Base-by-base conservation (phyloP, 2,113 vertebrate genomes). In the Oncorhynchus mykiss region DNA sequence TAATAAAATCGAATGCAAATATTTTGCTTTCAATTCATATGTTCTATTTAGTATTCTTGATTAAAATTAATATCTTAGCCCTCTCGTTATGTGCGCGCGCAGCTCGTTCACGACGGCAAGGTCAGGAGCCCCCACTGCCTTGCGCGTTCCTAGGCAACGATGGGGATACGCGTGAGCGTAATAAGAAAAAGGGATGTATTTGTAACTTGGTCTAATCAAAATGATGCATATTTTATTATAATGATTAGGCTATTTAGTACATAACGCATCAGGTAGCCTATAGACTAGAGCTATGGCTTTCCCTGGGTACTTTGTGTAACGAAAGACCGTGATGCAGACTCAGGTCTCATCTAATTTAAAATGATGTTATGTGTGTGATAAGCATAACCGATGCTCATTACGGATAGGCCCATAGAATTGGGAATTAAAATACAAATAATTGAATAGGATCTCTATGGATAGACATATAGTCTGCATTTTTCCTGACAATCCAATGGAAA, bases 21-120 rank as follows among this genome's bases (percentile, higher is more conserved):
- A 49, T 79, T n/a, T 29, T 62, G 85, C 88, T 89, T 86, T 88
- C 69, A 69, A 77, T 86, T 89, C 85, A 81, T 84, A 88, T 88
- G 88, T 90, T 73, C 84, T 16, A 16, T 13, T 60, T 60, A 64
- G 7, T n/a, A 80, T 87, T 45, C 8, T 45, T 77, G 8, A 22
- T 75, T 66, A 14, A 66, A 71, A 73, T 59, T 22, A 65, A 76
- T 76, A 29, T 64, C 16, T 68, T 60, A 49, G 27, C 67, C 34
- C 67, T 27, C 88, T 84, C 86, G 71, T 85, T 76, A 81, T 84
- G 86, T 87, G 88, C 84, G 70, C 59, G 89, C 87, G 87, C 89
- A 91, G 91, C 90, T 90, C 91, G 90, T 92, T 91, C 89, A 90
- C 91, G 89, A 92, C 91, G 90, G 88, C 91, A 91, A 92, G 90